phyloP scores from a whole-genome alignment of 2,888 invertebrate species.

The Aproaerema taeniolella region DNA sequence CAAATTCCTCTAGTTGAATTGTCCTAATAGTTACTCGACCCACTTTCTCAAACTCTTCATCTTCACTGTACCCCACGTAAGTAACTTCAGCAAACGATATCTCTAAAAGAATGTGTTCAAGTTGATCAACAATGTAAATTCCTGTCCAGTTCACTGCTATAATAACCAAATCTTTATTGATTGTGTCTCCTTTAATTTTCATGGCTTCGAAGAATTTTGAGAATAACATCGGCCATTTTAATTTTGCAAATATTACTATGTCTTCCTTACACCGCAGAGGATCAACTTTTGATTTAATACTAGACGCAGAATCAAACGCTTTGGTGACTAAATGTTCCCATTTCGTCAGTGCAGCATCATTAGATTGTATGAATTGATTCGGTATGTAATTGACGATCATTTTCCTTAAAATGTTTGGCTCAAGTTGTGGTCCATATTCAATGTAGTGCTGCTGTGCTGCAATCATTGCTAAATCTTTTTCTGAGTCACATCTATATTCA shows the following conservation, averaged over 20 bases:
- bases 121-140: constrained; percentile 93
- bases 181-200: constrained; percentile 82
- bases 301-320: constrained; percentile 84
- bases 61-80: constrained; percentile 80
- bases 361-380: constrained; percentile 81
- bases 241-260: constrained; percentile 92
- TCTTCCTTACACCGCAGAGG: constrained; percentile 89
- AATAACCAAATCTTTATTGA: constrained; percentile 85
- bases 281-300: constrained; percentile 81
- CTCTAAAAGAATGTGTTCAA: constrained; percentile 93
- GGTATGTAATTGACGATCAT: constrained; percentile 89
- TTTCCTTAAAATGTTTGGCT: constrained; percentile 81
- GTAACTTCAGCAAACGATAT: constrained; percentile 91
- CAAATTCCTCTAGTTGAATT: constrained; percentile 92
- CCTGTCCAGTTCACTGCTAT: constrained; percentile 97
- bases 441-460: constrained; percentile 94
- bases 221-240: constrained; percentile 96
- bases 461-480: constrained; percentile 91
- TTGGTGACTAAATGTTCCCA: constrained; percentile 86
- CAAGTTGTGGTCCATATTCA: constrained; percentile 84
- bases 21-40: constrained; percentile 87
- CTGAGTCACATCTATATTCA: constrained; percentile 90
- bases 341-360: constrained; percentile 79
- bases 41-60: constrained; percentile 65
- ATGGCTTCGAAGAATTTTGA: constrained; percentile 95